Conservation (phyloP, 2,888 invertebrate species). For the Lycophotia porphyrea region DNA sequence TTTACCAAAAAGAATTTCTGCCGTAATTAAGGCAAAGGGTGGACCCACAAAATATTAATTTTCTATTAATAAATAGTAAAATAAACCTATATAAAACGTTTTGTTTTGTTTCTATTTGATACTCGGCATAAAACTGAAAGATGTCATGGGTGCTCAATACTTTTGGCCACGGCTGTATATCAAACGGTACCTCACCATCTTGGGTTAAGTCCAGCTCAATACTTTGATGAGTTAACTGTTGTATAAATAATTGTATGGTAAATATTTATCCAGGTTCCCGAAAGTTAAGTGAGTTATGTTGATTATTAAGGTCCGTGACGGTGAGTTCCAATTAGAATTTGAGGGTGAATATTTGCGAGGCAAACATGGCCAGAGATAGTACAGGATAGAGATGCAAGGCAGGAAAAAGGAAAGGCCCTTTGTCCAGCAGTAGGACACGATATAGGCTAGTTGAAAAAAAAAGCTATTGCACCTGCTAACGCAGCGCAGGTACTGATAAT, state of each 20-base stretch:
- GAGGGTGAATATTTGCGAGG: not conserved
- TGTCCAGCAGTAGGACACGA: not conserved
- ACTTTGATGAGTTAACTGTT: slow-evolving; percentile 1
- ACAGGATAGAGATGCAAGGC: not conserved
- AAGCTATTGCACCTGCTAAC: not conserved
- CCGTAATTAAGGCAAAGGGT: no score
- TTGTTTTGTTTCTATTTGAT: no score
- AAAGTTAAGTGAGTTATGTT: not conserved
- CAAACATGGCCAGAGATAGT: not conserved
- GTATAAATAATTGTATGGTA: not conserved
- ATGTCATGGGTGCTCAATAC: no score
- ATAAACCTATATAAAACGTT: no score
- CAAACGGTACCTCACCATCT: slow-evolving; percentile 27
- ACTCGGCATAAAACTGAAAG: no score
- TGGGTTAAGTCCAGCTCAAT: slow-evolving; percentile 30
- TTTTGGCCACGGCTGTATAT: no score
- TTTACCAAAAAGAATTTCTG: no score
- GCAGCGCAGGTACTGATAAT: no score
- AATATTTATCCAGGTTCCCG: not conserved
- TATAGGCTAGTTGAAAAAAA: not conserved
- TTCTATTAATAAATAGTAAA: no score
- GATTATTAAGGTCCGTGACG: not conserved
- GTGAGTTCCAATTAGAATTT: not conserved
- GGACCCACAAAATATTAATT: no score
- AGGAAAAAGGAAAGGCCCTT: not conserved